Conservation (phyloP, 2,797 vertebrate genomes). For the Apogon talboti region DNA sequence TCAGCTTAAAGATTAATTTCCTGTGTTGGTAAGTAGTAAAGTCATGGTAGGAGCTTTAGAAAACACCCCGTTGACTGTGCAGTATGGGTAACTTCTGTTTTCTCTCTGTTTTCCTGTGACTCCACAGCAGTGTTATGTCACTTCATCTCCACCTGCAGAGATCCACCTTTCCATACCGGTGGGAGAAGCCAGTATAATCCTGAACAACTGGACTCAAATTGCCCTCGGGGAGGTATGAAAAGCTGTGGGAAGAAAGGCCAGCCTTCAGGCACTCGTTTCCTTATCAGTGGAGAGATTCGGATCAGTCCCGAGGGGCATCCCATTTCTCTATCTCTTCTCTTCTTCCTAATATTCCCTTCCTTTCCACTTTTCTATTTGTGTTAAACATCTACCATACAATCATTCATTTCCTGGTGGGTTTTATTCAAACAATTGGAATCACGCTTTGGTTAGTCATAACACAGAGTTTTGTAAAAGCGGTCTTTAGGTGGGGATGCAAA, state of each 20-base stretch:
- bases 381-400: conserved; percentile 18
- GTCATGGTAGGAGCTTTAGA: conserved; percentile 21
- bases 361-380: conserved; percentile 42
- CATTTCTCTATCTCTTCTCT: conserved; percentile 53
- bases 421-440: conserved; percentile 38
- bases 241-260: conserved; percentile 69
- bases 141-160: conserved; percentile 58
- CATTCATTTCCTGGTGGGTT: conserved; percentile 18
- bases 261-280: conserved; percentile 69
- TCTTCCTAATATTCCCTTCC: conserved; percentile 38
- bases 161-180: conserved; percentile 58
- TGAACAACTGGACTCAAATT: conserved; percentile 63
- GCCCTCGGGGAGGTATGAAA: conserved; percentile 65
- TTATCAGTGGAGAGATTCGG: conserved; percentile 71
- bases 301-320: conserved; percentile 67
- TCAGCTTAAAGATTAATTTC: conserved; percentile 14
- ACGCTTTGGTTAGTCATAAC: conserved; percentile 13
- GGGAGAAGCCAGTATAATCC: conserved; percentile 67
- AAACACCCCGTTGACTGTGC: conserved; percentile 23
- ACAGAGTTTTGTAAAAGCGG: conserved; percentile 16
- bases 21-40: background rate
- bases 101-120: conserved; percentile 34
- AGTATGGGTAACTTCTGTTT: conserved; percentile 11
- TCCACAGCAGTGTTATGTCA: conserved; percentile 48
- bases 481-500: conserved; percentile 62